Conservation (phyloP, 92 coral and sea anemone genomes). For the Parazoanthus swiftii region DNA sequence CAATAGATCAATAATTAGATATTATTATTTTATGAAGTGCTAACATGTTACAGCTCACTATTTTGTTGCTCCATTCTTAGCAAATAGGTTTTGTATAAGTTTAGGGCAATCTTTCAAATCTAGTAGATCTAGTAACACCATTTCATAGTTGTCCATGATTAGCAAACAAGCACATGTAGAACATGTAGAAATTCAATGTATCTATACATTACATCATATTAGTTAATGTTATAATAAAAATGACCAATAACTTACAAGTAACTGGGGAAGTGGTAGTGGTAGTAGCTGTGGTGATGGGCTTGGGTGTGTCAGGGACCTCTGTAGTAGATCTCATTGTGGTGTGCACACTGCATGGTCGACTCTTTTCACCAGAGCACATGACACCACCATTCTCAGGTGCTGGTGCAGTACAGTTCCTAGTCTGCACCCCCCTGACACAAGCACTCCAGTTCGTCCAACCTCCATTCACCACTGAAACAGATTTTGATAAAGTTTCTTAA, state of each 20-base stretch:
- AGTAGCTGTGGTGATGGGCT: not conserved
- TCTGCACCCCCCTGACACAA: constrained; percentile 62
- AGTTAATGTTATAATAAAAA: not conserved
- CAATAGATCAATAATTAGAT: no score
- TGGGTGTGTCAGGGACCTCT: not conserved
- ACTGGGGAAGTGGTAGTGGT: constrained; percentile 7
- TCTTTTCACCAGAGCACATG: constrained; percentile 51
- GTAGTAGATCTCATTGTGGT: constrained; percentile 10
- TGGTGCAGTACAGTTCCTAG: constrained; percentile 65
- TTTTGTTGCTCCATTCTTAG: no score
- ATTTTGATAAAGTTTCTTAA: not conserved
- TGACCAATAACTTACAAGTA: constrained; percentile 40
- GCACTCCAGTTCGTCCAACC: constrained; percentile 79
- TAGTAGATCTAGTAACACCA: not conserved
- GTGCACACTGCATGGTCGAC: constrained; percentile 40
- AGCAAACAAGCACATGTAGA: not conserved
- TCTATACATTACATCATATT: no score
- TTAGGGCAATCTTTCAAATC: no score
- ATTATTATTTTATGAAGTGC: no score
- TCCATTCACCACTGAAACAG: constrained; percentile 61
- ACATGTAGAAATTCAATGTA: no score
- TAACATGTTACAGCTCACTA: no score
- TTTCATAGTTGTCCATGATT: not conserved
- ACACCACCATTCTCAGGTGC: constrained; percentile 72
- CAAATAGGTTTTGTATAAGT: not conserved